phyloP scores from a whole-genome alignment of 2,797 vertebrate species.

The Neosilurus hyrtlii region DNA sequence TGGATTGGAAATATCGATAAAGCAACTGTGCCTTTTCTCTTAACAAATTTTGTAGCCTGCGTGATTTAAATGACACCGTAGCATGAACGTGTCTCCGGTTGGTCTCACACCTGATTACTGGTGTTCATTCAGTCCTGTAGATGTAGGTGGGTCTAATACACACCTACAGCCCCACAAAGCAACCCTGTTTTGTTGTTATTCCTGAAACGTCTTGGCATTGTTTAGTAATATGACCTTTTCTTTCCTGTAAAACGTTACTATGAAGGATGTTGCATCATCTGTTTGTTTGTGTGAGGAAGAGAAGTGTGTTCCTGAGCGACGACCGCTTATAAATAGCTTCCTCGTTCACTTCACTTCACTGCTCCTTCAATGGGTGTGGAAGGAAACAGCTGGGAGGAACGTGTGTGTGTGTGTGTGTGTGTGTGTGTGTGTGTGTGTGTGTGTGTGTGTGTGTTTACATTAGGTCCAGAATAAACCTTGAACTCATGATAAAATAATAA shows the following conservation, averaged over 20 bases:
- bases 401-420: slow-evolving; percentile 24
- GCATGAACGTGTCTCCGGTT: not conserved
- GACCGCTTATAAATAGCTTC: slow-evolving; percentile 17
- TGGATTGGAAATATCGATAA: too few species aligned
- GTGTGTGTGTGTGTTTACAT: too few species aligned
- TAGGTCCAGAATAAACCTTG: not conserved
- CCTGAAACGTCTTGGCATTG: slow-evolving; percentile 9
- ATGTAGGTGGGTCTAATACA: not conserved
- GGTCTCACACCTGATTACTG: not conserved
- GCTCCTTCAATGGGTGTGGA: not conserved
- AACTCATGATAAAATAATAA: not conserved
- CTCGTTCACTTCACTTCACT: not conserved
- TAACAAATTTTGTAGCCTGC: not conserved
- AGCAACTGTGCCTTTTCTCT: not conserved
- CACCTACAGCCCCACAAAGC: not conserved
- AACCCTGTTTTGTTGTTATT: not conserved
- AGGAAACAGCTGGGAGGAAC: slow-evolving; percentile 17
- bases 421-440: slow-evolving; percentile 18
- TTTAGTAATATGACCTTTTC: not conserved
- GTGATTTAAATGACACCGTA: not conserved
- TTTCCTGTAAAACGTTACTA: slow-evolving; percentile 7
- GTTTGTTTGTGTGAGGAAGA: slow-evolving; percentile 24
- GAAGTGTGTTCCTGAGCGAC: slow-evolving; percentile 19
- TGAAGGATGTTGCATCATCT: slow-evolving; percentile 15
- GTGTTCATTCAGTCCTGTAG: too few species aligned